These are phyloP conservation scores for Amia ocellicauda DNA, from an alignment of 2,113 vertebrate genomes.

Conservation along the genomic window DNA sequence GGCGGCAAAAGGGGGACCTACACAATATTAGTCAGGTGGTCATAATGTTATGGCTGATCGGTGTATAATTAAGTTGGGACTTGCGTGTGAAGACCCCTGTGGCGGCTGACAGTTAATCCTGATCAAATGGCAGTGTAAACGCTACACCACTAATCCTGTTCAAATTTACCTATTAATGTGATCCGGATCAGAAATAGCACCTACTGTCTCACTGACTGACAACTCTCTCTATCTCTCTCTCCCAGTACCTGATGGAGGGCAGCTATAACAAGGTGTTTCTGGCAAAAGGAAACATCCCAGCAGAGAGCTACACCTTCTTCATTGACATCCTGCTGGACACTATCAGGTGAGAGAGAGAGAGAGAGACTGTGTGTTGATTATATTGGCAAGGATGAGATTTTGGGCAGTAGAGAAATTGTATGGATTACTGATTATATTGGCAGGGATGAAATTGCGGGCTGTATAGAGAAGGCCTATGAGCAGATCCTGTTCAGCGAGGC, in stretches of 20 bases:
- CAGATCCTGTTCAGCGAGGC: slow-evolving; percentile 86
- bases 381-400: background rate
- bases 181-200: too few species aligned
- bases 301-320: slow-evolving; percentile 92
- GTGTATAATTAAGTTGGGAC: too few species aligned
- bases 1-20: too few species aligned
- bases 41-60: too few species aligned
- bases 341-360: slow-evolving; percentile 70
- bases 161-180: too few species aligned
- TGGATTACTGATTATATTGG: slow-evolving; percentile 16
- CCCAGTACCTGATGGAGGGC: slow-evolving; percentile 92
- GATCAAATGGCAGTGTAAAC: too few species aligned
- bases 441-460: slow-evolving; percentile 89
- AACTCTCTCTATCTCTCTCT: background rate
- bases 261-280: slow-evolving; percentile 97
- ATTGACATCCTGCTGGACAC: slow-evolving; percentile 94
- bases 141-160: too few species aligned
- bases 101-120: too few species aligned
- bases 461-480: slow-evolving; percentile 90
- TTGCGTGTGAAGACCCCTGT: too few species aligned
- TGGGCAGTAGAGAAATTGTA: background rate
- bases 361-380: background rate
- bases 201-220: too few species aligned
- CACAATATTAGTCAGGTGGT: too few species aligned
- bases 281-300: slow-evolving; percentile 94